Evolutionary conservation across 2,113 vertebrate genomes (phyloP).

Genomic region (Cettia cetti): DNA sequence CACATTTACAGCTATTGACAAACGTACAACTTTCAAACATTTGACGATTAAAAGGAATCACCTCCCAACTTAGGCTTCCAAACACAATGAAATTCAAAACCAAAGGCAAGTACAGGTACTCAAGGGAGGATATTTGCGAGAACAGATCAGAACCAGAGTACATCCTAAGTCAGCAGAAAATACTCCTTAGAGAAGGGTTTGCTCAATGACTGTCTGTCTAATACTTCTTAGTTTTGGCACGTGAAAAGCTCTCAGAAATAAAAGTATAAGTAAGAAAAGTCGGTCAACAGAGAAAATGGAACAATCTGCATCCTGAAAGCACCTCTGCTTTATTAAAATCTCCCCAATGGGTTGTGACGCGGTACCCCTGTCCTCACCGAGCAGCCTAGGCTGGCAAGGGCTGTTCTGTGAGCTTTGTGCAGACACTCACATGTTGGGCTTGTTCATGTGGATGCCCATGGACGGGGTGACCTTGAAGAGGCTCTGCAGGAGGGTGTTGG

Average conservation of each 20-base stretch:
- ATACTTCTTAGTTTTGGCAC: neutral
- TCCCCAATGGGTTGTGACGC: accelerated
- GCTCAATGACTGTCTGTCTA: neutral
- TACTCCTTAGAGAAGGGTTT: neutral
- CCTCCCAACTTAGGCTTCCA: neutral
- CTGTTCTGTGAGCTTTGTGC: neutral
- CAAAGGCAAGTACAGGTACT: neutral
- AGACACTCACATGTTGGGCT: conserved; percentile 78
- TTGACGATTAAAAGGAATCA: neutral
- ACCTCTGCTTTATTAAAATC: neutral
- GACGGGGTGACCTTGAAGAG: conserved; percentile 81
- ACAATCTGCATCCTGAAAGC: neutral
- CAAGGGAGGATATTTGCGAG: neutral
- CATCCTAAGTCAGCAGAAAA: neutral
- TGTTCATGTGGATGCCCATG: conserved; percentile 82
- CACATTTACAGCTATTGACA: neutral
- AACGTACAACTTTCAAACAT: neutral
- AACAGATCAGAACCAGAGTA: neutral
- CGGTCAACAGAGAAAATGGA: neutral
- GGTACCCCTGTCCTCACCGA: neutral
- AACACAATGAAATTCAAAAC: neutral
- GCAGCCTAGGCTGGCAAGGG: neutral
- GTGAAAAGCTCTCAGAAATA: neutral
- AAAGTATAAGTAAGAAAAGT: neutral
- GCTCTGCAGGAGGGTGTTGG: conserved; percentile 79